These are phyloP conservation scores for Contarinia nasturtii DNA, from an alignment of 1,140 invertebrate genomes.

Conservation along the genomic window DNA sequence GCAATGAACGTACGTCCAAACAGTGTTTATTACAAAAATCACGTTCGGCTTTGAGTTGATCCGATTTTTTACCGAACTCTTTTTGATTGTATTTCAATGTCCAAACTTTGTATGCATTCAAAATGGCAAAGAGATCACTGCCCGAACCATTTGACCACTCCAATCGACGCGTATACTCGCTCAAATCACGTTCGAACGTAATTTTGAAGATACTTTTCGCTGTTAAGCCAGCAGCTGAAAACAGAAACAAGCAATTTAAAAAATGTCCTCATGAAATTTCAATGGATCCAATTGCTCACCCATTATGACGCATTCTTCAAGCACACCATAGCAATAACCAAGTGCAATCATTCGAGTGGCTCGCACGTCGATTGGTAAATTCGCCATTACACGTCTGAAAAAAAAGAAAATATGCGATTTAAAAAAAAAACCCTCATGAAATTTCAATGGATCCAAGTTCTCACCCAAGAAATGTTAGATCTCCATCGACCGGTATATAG, in stretches of 20 bases:
- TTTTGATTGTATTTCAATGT: too few species aligned
- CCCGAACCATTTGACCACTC: constrained; percentile 61
- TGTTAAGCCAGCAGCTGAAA: constrained; percentile 52
- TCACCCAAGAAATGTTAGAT: constrained; percentile 77
- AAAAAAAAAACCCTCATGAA: too few species aligned
- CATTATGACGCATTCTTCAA: constrained; percentile 75
- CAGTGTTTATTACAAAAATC: constrained; percentile 16
- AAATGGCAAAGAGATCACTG: constrained; percentile 68
- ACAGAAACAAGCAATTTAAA: not conserved
- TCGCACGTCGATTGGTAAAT: constrained; percentile 63
- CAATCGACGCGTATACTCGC: constrained; percentile 59
- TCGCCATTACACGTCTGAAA: constrained; percentile 60
- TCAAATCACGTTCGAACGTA: constrained; percentile 34
- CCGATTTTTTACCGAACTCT: too few species aligned
- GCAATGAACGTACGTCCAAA: constrained; percentile 50
- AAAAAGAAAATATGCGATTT: too few species aligned
- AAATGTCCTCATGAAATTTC: not conserved
- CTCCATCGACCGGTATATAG: constrained; percentile 54
- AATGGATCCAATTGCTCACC: constrained; percentile 29
- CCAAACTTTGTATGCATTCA: constrained; percentile 57
- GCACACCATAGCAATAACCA: constrained; percentile 68
- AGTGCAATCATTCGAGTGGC: constrained; percentile 71
- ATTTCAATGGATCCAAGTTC: too few species aligned
- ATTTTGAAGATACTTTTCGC: constrained; percentile 54
- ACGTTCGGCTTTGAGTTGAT: too few species aligned